Conservation (phyloP, 2,888 invertebrate genomes). For the Folsomia manolachei region DNA sequence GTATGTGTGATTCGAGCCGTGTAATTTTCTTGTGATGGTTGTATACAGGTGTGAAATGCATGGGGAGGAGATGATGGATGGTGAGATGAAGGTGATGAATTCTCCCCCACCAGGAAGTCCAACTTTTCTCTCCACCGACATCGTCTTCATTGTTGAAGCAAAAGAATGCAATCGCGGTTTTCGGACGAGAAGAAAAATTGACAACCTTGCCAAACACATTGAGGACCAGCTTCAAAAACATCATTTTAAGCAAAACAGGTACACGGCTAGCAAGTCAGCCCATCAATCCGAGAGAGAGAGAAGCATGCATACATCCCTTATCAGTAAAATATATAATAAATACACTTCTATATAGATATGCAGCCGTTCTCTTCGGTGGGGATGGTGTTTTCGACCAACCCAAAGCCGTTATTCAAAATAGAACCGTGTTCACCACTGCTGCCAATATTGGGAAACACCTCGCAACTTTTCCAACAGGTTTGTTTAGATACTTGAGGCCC, state of each 20-base stretch:
- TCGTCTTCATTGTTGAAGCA: constrained; percentile 86
- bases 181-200: constrained; percentile 65
- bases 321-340: not conserved
- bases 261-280: constrained; percentile 12
- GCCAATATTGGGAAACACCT: constrained; percentile 65
- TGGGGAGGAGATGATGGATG: constrained; percentile 70
- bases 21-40: not conserved
- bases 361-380: constrained; percentile 79
- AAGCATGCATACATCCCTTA: not conserved
- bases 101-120: constrained; percentile 53
- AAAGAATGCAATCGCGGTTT: constrained; percentile 75
- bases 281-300: no score
- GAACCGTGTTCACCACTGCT: constrained; percentile 66
- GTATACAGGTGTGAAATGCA: constrained; percentile 67
- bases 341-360: no score
- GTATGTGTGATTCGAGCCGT: no score
- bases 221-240: constrained; percentile 67
- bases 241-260: constrained; percentile 69
- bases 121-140: constrained; percentile 71
- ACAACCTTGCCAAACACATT: constrained; percentile 65
- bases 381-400: constrained; percentile 69
- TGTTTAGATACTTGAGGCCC: constrained; percentile 32
- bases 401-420: constrained; percentile 69
- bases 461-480: constrained; percentile 66
- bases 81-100: constrained; percentile 68